Base-by-base conservation (phyloP, 2,888 invertebrate species). In the Cylloceria caligata region DNA sequence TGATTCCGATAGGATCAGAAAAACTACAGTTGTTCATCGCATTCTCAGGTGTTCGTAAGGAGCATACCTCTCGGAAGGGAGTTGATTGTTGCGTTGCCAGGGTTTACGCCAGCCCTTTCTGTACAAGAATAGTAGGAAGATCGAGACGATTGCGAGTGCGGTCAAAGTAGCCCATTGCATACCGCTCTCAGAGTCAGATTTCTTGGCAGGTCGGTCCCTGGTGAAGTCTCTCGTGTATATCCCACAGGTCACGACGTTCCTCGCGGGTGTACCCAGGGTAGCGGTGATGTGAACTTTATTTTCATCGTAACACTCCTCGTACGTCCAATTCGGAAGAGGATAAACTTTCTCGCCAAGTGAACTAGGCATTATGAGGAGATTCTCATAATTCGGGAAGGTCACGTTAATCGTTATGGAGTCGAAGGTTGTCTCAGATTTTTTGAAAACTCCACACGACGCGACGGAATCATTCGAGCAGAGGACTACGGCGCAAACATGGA, bases 401-500 rank as follows among this genome's bases (percentile, higher is more conserved):
- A 84, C 84, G 13, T 76, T 76, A 42, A 91, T 87, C 13, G 79
- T 68, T 7, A 90, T 81, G 11, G 34, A 21, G 0, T 52, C 71
- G 39, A 91, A 90, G 0, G 45, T 80, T 0, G 82, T 86, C 3
- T 62, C 24, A 0, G 89, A 86, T 3, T 62, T 52, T 27, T 36
- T 13, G 6, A 76, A 64, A 24, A 74, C 71, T 74, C 84, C 86
- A 57, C 92, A 93, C 2, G 92, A 91, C 1, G 42, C 65, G 0
- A 90, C 13, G 0, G 88, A 86, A 0, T 89, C 85, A 68, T 89
- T 87, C 0, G 86, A 73, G 78, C 92, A 92, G 62, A 91, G 88
- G 30, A 92, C 82, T 13, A 93, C 64, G 0, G 88, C 90, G 79
- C 93, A 93, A 0, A 89, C 83, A 49, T 90, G 88, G 36, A 89